Evolutionary conservation across 2,888 invertebrate genomes (phyloP).

Genomic region (Drosophila differens): DNA sequence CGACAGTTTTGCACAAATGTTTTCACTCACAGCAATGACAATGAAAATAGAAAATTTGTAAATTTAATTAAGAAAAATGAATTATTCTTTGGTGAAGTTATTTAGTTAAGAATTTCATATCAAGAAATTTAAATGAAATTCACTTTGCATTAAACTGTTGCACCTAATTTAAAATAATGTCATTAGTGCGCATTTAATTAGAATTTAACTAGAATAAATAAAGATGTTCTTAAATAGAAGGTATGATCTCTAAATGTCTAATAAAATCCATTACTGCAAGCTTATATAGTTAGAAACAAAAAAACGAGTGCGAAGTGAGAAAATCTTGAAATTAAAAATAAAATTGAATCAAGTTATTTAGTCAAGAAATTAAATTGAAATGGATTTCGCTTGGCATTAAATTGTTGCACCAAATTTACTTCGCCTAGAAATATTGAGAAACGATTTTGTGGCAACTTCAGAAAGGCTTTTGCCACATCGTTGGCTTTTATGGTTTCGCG

Average conservation of each 20-base stretch:
- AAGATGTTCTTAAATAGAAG: not conserved
- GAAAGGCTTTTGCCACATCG: slow-evolving; percentile 79
- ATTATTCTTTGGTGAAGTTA: slow-evolving; percentile 37
- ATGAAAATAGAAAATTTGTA: slow-evolving; percentile 63
- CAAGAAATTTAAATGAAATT: slow-evolving; percentile 24
- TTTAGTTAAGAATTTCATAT: slow-evolving; percentile 24
- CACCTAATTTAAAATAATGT: slow-evolving; percentile 1
- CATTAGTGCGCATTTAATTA: not conserved
- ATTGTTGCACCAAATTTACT: slow-evolving; percentile 27
- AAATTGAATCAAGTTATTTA: not conserved
- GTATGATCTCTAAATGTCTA: not conserved
- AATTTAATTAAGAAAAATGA: slow-evolving; percentile 66
- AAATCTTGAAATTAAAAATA: slow-evolving; percentile 1
- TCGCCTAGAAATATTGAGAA: slow-evolving; percentile 68
- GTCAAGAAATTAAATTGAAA: slow-evolving; percentile 40
- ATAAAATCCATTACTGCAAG: not conserved
- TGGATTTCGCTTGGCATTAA: slow-evolving; percentile 17
- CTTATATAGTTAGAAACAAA: not conserved
- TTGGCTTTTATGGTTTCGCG: slow-evolving; percentile 81
- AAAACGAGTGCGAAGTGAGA: not conserved
- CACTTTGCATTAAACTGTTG: slow-evolving; percentile 9
- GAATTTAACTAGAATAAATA: not conserved
- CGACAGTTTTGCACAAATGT: slow-evolving; percentile 70
- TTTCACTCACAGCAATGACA: slow-evolving; percentile 21
- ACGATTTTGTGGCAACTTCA: slow-evolving; percentile 75